Percentiles rank a stretch among this genome's conserved stretches.
phyloP scores from a whole-genome alignment of 2,113 vertebrate species.

The Ornithorhynchus anatinus region DNA sequence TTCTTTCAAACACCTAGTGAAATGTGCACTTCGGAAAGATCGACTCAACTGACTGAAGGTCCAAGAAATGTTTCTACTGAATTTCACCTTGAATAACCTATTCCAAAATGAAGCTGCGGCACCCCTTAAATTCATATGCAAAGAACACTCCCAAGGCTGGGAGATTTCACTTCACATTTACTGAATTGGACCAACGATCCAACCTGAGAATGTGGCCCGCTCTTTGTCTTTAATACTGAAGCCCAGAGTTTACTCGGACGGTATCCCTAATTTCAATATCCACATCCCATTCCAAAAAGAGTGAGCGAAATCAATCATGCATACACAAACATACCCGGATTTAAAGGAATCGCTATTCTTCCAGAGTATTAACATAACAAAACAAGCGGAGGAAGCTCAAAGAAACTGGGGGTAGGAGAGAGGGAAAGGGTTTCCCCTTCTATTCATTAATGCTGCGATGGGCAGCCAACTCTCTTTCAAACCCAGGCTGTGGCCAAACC shows the following conservation, averaged over 20 bases:
- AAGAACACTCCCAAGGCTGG: neutral
- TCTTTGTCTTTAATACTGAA: neutral
- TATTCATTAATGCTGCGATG: constrained; percentile 18
- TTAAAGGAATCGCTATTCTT: constrained; percentile 38
- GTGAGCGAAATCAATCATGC: constrained; percentile 12
- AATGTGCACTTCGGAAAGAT: too few species aligned
- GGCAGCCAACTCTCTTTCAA: constrained; percentile 24
- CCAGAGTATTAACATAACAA: constrained; percentile 51
- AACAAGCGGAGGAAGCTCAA: constrained; percentile 44
- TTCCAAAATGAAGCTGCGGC: neutral
- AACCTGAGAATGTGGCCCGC: neutral
- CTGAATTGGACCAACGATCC: neutral
- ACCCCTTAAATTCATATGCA: neutral
- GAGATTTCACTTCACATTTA: constrained; percentile 11
- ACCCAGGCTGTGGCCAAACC: constrained; percentile 36
- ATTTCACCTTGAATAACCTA: neutral
- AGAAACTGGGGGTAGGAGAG: constrained; percentile 31
- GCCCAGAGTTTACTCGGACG: neutral
- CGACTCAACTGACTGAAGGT: too few species aligned
- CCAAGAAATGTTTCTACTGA: neutral
- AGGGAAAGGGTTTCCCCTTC: constrained; percentile 30
- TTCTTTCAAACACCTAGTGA: too few species aligned
- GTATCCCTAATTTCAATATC: neutral
- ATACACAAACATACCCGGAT: constrained; percentile 52
- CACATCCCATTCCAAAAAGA: constrained; percentile 13